A percentile compares a stretch with the other conserved stretches of the same genome.
These are phyloP conservation scores for Poecilia velifera DNA, from an alignment of 2,797 vertebrate genomes.

Conservation along the genomic window DNA sequence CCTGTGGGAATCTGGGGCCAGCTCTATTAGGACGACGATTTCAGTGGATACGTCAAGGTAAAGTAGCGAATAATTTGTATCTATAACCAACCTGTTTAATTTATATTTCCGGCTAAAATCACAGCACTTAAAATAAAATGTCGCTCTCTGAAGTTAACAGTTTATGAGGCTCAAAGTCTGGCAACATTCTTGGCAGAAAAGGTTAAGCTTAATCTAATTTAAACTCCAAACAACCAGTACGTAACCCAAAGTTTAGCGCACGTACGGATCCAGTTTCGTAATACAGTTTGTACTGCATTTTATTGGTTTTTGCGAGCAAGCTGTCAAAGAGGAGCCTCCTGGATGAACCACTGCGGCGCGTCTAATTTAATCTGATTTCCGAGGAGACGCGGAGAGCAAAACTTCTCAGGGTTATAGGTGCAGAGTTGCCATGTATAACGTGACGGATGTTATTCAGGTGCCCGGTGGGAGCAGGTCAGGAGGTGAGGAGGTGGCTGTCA, in stretches of 20 bases:
- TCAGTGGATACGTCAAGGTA: constrained; percentile 74
- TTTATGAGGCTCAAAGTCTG: background rate
- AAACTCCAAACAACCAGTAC: constrained; percentile 20
- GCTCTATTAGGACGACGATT: constrained; percentile 71
- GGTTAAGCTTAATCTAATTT: constrained; percentile 3
- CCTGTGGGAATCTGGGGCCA: constrained; percentile 71
- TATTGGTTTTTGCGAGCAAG: constrained; percentile 22
- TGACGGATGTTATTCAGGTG: constrained; percentile 66
- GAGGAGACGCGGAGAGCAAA: constrained; percentile 45
- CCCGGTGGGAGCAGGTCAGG: constrained; percentile 53
- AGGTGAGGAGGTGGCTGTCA: constrained; percentile 51
- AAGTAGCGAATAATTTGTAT: background rate
- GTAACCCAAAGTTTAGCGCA: constrained; percentile 19
- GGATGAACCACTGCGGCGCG: constrained; percentile 54
- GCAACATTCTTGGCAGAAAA: background rate
- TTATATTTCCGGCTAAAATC: background rate
- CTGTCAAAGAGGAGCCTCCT: constrained; percentile 51
- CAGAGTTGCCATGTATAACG: constrained; percentile 57
- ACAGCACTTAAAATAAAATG: background rate
- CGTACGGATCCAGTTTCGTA: constrained; percentile 10
- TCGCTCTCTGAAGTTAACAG: background rate
- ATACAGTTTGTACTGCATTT: constrained; percentile 28
- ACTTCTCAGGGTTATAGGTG: constrained; percentile 43
- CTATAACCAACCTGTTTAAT: background rate
- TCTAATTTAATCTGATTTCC: constrained; percentile 53